Evolutionary conservation across 2,113 vertebrate species (phyloP), one percentile per base, ranked within the genome.

Genomic region (Madoqua kirkii): DNA sequence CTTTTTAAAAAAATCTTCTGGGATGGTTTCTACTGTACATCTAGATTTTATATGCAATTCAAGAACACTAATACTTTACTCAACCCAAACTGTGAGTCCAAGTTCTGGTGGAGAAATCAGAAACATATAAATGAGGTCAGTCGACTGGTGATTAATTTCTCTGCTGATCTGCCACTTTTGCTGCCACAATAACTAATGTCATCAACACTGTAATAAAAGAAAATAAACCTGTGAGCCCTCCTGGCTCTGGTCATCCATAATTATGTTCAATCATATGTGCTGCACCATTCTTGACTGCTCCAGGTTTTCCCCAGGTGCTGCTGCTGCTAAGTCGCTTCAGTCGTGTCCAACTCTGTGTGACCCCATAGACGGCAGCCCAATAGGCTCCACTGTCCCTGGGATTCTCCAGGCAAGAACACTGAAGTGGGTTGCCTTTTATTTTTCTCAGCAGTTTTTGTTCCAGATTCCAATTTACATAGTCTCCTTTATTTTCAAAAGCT

Each of bases 161-260:
- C 27, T 31, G 31, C 3, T 62, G 21, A 27, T 27, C 3, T 90
- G 27, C 36, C 87, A 13, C 23, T 60, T 40, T 19, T 3, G 16
- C 0, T 40, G n/a, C 0, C 11, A 71, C 36, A 6, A 29, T 57
- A 23, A 13, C 9, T 62, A 54, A 1, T 23, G 2, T 45, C n/a
- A 89, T 12, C 25, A 57, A 23, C 9, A 64, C 3, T 48, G 25
- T 29, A 59, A 36, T 62, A 50, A 64, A 60, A 16, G 15, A 40
- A 83, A 43, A 84, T 7, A 62, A 76, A 33, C 2, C 8, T 5
- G 5, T 21, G 8, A 3, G 9, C 12, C 6, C 7, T 57, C 67
- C 25, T 31, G 23, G 6, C 10, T 27, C 7, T 50, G 9, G 8
- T 15, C 0, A 50, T 13, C 13, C 27, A 50, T 16, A 43, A 0